phyloP scores from a whole-genome alignment of 1,140 invertebrate species.

The Ceratosolen fusciceps region DNA sequence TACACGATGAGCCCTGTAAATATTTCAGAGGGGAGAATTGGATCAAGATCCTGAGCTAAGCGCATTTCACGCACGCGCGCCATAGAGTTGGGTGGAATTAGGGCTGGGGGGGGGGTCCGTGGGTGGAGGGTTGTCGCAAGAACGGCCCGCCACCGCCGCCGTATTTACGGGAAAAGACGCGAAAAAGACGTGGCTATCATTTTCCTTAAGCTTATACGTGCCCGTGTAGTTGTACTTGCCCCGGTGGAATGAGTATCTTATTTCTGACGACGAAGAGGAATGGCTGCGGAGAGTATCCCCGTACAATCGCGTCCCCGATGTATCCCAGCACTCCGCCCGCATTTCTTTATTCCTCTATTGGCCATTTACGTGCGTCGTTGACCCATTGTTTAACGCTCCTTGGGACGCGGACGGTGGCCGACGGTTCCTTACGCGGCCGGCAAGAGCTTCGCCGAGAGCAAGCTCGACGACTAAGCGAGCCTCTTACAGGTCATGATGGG shows the following conservation, averaged over 20 bases:
- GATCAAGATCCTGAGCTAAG: slow-evolving; percentile 50
- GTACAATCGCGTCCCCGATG: slow-evolving; percentile 16
- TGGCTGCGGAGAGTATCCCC: too few relatives aligned
- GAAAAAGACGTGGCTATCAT: slow-evolving; percentile 18
- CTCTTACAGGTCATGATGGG: too few relatives aligned
- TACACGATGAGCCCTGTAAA: slow-evolving; percentile 49
- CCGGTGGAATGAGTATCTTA: background rate
- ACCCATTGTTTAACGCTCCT: slow-evolving; percentile 23
- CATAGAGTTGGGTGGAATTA: background rate
- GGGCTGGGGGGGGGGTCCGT: background rate
- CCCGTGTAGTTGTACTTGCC: background rate
- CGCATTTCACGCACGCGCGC: slow-evolving; percentile 40
- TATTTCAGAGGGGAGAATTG: slow-evolving; percentile 52
- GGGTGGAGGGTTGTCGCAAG: too few relatives aligned
- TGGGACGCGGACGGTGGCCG: background rate
- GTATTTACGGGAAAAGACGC: too few relatives aligned
- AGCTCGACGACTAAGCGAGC: too few relatives aligned
- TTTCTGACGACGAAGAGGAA: background rate
- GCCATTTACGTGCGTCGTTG: background rate
- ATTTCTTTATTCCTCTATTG: slow-evolving; percentile 4
- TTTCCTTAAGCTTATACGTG: background rate
- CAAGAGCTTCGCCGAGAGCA: background rate
- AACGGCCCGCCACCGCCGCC: too few relatives aligned
- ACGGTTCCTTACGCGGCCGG: too few relatives aligned
- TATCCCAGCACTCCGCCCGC: background rate